Conservation (phyloP, 2,888 invertebrate genomes). For the Oeneis ivallda region DNA sequence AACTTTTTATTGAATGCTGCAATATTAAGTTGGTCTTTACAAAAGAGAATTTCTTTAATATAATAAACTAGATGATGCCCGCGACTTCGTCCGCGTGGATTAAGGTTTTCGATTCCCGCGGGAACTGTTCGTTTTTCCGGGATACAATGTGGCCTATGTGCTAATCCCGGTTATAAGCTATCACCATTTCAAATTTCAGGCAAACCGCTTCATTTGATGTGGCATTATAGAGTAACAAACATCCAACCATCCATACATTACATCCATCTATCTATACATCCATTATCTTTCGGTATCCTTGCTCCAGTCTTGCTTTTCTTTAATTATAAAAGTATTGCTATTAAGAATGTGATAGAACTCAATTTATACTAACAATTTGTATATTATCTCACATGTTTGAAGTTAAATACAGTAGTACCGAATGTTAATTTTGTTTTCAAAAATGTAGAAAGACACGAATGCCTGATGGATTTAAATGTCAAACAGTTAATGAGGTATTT, state of each 20-base stretch:
- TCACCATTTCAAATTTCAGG: too few species aligned
- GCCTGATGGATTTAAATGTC: neutral
- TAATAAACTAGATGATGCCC: neutral
- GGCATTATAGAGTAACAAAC: too few species aligned
- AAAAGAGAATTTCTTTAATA: slow-evolving; percentile 1
- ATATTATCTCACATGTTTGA: neutral
- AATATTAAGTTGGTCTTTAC: slow-evolving; percentile 10
- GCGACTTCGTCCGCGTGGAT: too few species aligned
- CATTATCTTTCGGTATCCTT: neutral
- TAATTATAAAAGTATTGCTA: neutral
- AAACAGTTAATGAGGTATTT: slow-evolving; percentile 9
- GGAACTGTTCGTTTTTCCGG: too few species aligned
- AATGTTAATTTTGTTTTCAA: neutral
- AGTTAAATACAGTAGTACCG: neutral
- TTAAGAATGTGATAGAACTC: slow-evolving; percentile 1
- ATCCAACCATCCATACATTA: too few species aligned
- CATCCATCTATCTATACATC: too few species aligned
- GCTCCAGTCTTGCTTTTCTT: neutral
- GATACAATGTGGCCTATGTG: too few species aligned
- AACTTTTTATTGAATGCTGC: slow-evolving; percentile 26
- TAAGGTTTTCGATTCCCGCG: too few species aligned
- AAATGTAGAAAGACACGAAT: neutral
- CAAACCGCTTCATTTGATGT: too few species aligned
- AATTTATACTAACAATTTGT: neutral
- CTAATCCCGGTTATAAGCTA: too few species aligned